These are phyloP conservation scores for Mesitornis unicolor DNA, from an alignment of 2,113 vertebrate genomes.

Conservation along the genomic window DNA sequence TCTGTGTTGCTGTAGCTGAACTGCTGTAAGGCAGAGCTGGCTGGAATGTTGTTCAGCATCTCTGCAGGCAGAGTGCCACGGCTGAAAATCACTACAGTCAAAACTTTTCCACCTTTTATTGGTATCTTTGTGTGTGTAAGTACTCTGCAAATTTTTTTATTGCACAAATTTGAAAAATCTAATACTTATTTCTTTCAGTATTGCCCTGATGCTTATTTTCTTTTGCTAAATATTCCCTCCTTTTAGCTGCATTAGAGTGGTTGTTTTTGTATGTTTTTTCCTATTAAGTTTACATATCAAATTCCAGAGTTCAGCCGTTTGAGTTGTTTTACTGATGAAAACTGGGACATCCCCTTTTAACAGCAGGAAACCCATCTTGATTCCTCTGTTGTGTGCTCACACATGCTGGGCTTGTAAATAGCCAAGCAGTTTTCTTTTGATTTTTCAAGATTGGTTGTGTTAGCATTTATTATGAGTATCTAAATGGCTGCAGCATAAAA, in stretches of 20 bases:
- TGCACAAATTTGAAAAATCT: background rate
- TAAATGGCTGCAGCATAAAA: background rate
- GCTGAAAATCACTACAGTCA: background rate
- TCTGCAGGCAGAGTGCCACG: background rate
- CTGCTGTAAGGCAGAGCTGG: background rate
- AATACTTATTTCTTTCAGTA: background rate
- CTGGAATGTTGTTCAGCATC: background rate
- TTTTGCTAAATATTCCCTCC: background rate
- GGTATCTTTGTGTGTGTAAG: background rate
- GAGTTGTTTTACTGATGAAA: background rate
- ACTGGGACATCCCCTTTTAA: background rate
- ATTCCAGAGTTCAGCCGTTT: background rate
- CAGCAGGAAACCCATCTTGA: background rate
- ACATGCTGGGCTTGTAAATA: background rate
- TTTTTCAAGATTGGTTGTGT: background rate
- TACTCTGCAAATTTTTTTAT: background rate
- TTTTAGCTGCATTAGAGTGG: background rate
- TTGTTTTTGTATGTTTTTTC: background rate
- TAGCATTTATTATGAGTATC: background rate
- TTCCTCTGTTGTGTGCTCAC: background rate
- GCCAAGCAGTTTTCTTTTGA: background rate
- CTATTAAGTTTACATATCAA: background rate
- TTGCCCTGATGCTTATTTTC: background rate
- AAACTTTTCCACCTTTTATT: background rate
- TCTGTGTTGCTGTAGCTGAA: background rate